phyloP scores from a whole-genome alignment of 2,797 vertebrate species.

The Typhlichthys subterraneus region DNA sequence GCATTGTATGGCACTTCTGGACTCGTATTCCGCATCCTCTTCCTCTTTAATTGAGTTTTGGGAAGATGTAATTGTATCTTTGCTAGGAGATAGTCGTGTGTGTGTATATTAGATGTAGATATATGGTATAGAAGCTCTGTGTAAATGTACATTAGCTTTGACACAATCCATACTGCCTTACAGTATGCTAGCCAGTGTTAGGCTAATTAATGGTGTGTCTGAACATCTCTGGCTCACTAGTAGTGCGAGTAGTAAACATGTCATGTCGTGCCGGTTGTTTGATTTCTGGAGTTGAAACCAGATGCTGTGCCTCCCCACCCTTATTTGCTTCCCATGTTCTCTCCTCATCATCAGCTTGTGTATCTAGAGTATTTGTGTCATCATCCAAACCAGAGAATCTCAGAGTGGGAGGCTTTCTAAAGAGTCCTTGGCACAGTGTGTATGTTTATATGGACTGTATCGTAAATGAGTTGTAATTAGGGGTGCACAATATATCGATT shows the following conservation, averaged over 20 bases:
- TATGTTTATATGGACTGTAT: too few species aligned
- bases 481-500: too few species aligned
- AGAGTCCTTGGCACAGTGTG: too few species aligned
- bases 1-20: constrained; percentile 87
- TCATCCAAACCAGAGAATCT: too few species aligned
- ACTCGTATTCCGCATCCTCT: constrained; percentile 94
- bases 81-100: constrained; percentile 39
- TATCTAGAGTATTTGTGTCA: too few species aligned
- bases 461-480: too few species aligned
- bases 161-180: constrained; percentile 2
- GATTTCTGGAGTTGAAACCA: too few species aligned
- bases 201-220: constrained; percentile 14
- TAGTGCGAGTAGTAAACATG: neutral
- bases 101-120: constrained; percentile 1
- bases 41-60: constrained; percentile 98
- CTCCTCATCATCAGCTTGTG: neutral
- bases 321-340: too few species aligned
- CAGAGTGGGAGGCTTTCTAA: too few species aligned
- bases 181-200: constrained; percentile 13
- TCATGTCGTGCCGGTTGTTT: neutral
- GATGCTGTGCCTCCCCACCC: too few species aligned
- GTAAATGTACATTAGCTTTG: constrained; percentile 5
- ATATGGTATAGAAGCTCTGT: constrained; percentile 26
- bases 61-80: constrained; percentile 91
- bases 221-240: constrained; percentile 17